Conservation (phyloP, 2,113 vertebrate genomes). For the Poeciliopsis prolifica region DNA sequence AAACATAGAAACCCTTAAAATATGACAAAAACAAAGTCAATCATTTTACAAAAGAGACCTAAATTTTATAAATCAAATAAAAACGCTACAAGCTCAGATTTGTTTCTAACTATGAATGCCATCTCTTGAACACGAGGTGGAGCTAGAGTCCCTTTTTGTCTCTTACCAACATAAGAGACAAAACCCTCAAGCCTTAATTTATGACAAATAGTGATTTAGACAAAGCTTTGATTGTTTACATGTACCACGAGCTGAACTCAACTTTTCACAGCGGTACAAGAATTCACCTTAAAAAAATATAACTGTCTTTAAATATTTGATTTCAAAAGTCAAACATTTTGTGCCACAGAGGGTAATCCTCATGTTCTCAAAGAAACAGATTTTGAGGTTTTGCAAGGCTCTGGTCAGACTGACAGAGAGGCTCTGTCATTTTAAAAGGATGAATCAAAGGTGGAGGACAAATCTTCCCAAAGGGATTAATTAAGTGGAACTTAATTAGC, state of each 20-base stretch:
- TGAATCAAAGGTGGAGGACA: slow-evolving; percentile 1
- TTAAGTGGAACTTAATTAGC: slow-evolving; percentile 19
- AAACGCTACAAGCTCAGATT: background rate
- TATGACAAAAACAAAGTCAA: background rate
- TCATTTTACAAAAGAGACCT: background rate
- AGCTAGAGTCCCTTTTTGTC: background rate
- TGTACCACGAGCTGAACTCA: background rate
- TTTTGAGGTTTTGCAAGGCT: background rate
- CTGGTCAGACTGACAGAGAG: background rate
- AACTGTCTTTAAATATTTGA: background rate
- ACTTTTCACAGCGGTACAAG: background rate
- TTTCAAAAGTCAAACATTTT: background rate
- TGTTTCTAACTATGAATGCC: too few species aligned
- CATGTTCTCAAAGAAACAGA: background rate
- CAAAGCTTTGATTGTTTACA: background rate
- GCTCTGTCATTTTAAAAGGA: background rate
- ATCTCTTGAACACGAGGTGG: slow-evolving; percentile 43
- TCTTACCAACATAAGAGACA: background rate
- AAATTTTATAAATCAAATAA: background rate
- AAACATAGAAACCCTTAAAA: background rate
- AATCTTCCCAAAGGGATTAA: slow-evolving; percentile 6
- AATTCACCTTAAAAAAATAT: background rate
- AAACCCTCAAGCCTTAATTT: background rate
- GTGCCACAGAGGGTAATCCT: background rate
- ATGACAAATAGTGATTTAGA: background rate